Conservation (phyloP, 2,888 invertebrate genomes). For the Aleiodes leptofemur region DNA sequence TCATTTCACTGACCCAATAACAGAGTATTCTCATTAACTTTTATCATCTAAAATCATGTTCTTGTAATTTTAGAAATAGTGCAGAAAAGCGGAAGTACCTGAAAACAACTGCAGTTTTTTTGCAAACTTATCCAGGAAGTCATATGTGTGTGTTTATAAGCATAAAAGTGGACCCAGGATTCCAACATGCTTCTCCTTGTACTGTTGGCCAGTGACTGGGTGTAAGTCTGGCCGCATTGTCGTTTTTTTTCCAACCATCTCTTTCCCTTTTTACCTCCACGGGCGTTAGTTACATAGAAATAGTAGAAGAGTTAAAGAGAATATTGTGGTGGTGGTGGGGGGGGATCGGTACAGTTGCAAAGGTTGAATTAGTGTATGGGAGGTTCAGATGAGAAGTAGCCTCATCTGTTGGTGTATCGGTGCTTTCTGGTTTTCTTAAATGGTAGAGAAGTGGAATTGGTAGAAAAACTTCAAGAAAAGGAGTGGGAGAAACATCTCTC, state of each 20-base stretch:
- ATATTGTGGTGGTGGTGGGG: slow-evolving; percentile 36
- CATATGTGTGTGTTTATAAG: not conserved
- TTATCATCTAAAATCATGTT: not conserved
- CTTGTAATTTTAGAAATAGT: no score
- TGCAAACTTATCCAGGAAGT: not conserved
- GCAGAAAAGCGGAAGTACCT: no score
- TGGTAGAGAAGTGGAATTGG: no score
- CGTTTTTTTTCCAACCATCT: slow-evolving; percentile 6
- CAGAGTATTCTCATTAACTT: slow-evolving; percentile 14
- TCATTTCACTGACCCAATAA: not conserved
- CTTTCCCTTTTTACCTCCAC: slow-evolving; percentile 23
- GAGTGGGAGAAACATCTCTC: slow-evolving; percentile 38
- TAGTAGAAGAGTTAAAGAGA: slow-evolving; percentile 32
- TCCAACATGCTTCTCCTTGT: slow-evolving; percentile 53
- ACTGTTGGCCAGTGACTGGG: slow-evolving; percentile 3
- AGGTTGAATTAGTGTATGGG: slow-evolving; percentile 65
- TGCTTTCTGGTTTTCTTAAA: no score
- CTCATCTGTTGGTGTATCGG: slow-evolving; percentile 42
- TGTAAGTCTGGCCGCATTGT: slow-evolving; percentile 32
- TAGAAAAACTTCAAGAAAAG: not conserved
- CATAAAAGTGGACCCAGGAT: slow-evolving; percentile 52
- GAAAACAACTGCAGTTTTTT: no score
- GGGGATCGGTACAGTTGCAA: slow-evolving; percentile 62
- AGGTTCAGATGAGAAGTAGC: slow-evolving; percentile 61
- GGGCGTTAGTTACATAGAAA: slow-evolving; percentile 49